Percentiles rank a stretch among this genome's conserved stretches.
phyloP scores from a whole-genome alignment of 53 echinoderm and acorn worm species.

The Apostichopus leukothele region DNA sequence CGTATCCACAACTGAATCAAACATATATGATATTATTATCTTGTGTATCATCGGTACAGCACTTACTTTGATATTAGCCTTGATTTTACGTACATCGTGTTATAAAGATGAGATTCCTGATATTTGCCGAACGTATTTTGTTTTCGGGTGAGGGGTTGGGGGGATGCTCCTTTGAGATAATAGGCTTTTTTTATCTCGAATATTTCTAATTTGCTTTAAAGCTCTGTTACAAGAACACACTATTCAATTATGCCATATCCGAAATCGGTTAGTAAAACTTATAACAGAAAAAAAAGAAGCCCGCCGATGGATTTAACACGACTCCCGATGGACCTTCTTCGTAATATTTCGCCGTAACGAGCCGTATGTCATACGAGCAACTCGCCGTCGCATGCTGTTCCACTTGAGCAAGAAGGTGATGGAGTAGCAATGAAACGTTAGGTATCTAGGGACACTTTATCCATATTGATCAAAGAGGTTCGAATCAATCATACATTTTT shows the following conservation, averaged over 20 bases:
- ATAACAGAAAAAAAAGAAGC: slow-evolving; percentile 10
- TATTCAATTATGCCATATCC: slow-evolving; percentile 33
- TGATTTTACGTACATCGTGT: no score
- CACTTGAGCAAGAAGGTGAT: slow-evolving; percentile 30
- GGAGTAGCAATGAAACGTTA: slow-evolving; percentile 40
- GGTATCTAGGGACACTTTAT: slow-evolving; percentile 43
- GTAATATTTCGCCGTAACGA: slow-evolving; percentile 45
- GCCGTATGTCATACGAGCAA: slow-evolving; percentile 49
- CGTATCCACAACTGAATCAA: no score
- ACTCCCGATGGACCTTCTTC: slow-evolving; percentile 39
- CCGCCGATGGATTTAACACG: slow-evolving; percentile 35
- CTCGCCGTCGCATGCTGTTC: slow-evolving; percentile 37
- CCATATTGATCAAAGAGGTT: slow-evolving; percentile 40
- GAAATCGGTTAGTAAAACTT: slow-evolving; percentile 42
- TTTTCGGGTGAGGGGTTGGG: no score
- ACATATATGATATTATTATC: no score
- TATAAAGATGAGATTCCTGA: no score
- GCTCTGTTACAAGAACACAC: not conserved
- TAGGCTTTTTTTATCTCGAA: not conserved
- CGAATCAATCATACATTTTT: slow-evolving; percentile 47
- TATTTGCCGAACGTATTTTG: no score
- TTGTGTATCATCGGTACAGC: no score
- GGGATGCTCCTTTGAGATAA: not conserved
- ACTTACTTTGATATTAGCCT: no score
- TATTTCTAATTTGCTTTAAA: not conserved